Evolutionary conservation across 2,113 vertebrate species (phyloP).

Genomic region (Naja naja): DNA sequence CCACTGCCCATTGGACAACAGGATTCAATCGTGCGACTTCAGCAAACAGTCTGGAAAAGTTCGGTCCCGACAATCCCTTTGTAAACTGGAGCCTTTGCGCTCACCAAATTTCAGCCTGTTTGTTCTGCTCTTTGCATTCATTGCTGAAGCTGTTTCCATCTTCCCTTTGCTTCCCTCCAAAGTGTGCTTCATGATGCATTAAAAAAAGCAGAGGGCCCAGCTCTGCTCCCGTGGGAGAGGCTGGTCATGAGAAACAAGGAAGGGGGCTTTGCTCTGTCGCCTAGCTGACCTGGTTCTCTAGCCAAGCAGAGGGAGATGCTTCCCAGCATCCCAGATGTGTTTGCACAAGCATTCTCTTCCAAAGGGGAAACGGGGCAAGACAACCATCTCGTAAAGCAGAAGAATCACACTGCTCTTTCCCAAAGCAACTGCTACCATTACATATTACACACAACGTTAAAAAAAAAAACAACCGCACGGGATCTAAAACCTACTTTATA

Average conservation of each 20-base stretch:
- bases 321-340: background rate
- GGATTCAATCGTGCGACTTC: background rate
- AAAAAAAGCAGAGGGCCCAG: background rate
- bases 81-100: background rate
- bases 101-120: background rate
- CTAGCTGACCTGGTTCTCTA: background rate
- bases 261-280: background rate
- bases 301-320: background rate
- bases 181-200: background rate
- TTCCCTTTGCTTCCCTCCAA: background rate
- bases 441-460: too few relatives aligned
- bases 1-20: too few relatives aligned
- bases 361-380: background rate
- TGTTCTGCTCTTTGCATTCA: background rate
- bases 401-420: background rate
- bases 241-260: background rate
- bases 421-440: background rate
- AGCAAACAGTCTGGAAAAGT: background rate
- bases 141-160: background rate
- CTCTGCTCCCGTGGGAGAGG: background rate
- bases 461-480: fast-evolving
- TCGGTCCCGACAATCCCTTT: background rate
- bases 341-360: background rate
- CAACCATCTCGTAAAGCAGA: background rate
- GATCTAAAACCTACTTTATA: background rate